Percentiles rank a stretch among this genome's conserved stretches.
Conservation (phyloP, 2,113 vertebrate genomes). For the Epinephelus moara region DNA sequence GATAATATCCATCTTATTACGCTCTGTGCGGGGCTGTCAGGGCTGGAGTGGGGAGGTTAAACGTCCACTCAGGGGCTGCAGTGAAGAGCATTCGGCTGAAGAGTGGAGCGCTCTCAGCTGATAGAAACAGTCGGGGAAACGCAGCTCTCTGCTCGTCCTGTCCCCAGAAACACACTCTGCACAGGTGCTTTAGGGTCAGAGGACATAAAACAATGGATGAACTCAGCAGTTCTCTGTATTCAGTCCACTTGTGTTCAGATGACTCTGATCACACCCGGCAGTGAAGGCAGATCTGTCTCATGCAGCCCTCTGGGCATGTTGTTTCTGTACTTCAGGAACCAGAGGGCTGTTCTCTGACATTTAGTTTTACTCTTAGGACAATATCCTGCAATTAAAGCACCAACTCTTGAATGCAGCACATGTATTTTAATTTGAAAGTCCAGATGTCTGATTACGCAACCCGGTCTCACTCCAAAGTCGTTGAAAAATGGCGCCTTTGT, state of each 20-base stretch:
- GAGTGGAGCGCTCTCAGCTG: constrained; percentile 22
- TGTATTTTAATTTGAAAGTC: no score
- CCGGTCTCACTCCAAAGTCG: no score
- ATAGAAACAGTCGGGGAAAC: neutral
- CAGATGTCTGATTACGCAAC: no score
- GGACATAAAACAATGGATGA: neutral
- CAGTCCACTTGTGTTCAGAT: neutral
- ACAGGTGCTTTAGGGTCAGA: constrained; percentile 14
- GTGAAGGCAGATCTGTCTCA: neutral
- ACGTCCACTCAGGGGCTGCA: constrained; percentile 36
- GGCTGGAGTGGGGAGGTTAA: constrained; percentile 51
- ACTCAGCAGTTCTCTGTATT: neutral
- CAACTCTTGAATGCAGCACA: no score
- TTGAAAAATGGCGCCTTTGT: no score
- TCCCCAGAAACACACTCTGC: neutral
- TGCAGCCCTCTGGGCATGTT: neutral
- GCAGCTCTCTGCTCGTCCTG: neutral
- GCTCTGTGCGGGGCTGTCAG: constrained; percentile 10
- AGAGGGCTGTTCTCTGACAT: neutral
- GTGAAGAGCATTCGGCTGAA: constrained; percentile 27
- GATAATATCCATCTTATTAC: constrained; percentile 43
- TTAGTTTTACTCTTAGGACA: neutral
- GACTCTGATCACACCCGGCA: neutral
- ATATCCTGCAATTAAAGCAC: no score
- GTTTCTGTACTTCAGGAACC: neutral